Base-by-base conservation (phyloP, 2,113 vertebrate genomes). In the Poicephalus meyeri region DNA sequence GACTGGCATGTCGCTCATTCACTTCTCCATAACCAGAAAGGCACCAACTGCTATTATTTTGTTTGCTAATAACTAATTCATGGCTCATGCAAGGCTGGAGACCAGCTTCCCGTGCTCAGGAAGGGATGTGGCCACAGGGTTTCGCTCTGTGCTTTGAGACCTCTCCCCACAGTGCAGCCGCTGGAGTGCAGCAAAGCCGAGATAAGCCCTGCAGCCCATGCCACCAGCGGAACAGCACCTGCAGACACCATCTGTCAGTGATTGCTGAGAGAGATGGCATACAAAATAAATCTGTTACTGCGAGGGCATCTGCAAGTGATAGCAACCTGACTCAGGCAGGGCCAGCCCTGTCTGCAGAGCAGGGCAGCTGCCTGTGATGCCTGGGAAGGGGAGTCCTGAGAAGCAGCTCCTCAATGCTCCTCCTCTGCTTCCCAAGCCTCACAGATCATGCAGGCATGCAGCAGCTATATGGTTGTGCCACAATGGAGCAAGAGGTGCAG, bases 371-470 rank as follows among this genome's bases (percentile, higher is more conserved):
- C n/a, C 61, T 35, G 7, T 5, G 47, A 13, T 13, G 42, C 37
- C 49, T 74, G 82, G 4, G 23, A 31, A 56, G 41, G 44, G 12
- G 31, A 79, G 12, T 25, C 50, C 18, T 0, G 2, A 41, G 41
- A 25, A 66, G 31, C 52, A 71, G 37, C 18, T 5, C 74, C 33
- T 79, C 56, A 4, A 58, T 10, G 31, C 12, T 78, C 28, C 33
- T 37, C 37, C 29, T 15, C 52, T 37, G 50, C 41, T 56, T n/a
- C 33, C 17, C 0, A 0, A 44, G 69, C 29, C 15, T 37, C 73
- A 29, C 0, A 0, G 52, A 23, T 28, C 39, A 5, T 0, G 0
- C 39, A 4, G 41, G 42, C 64, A 58, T 16, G 7, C 11, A 21
- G 72, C 7, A 5, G 63, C 77, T 41, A 39, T 8, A 0, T 5